Evolutionary conservation across 1,140 invertebrate genomes (phyloP), one percentile per base, ranked within the genome.

Genomic region (Helicorthomorpha holstii): DNA sequence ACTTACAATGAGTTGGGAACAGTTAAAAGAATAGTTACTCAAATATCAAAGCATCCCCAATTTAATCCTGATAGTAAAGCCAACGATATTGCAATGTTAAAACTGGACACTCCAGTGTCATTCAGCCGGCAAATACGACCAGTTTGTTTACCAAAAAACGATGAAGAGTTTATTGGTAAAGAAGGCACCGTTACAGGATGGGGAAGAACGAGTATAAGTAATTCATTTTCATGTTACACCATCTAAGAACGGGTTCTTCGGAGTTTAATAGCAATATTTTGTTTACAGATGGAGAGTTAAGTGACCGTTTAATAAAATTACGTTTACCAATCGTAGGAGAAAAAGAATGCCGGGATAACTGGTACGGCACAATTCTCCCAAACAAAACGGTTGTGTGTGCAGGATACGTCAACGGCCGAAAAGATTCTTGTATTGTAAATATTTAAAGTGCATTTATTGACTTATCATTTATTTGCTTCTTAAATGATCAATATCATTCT

Each of bases 401-500:
- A 7, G 29, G 29, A 34, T 34, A 34, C 16, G 29, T 7, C 29
- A 16, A 16, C 29, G 16, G 16, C 7, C 7, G 16, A 7, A 34
- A 34, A 34, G 29, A 34, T 16, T 7, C 29, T 34, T 34, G 29
- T 34, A 16, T 16, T 7, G 29, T 34, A 34, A 34, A 16, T 34
- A 7, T n/a, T n/a, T n/a, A n/a, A n/a, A n/a, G n/a, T n/a, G n/a
- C n/a, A n/a, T n/a, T n/a, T n/a, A n/a, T n/a, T n/a, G n/a, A n/a
- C n/a, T n/a, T n/a, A n/a, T n/a, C n/a, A n/a, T n/a, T n/a, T n/a
- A n/a, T n/a, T n/a, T n/a, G n/a, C n/a, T n/a, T n/a, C n/a, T n/a
- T n/a, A 84, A 86, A 48, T 85, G 85, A 10, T 89, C 83, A 85
- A 82, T 46, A 45, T 57, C 51, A 65, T 64, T 55, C 2, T 64